phyloP scores from a whole-genome alignment of 2,888 invertebrate species.

The Argyresthia goedartella region DNA sequence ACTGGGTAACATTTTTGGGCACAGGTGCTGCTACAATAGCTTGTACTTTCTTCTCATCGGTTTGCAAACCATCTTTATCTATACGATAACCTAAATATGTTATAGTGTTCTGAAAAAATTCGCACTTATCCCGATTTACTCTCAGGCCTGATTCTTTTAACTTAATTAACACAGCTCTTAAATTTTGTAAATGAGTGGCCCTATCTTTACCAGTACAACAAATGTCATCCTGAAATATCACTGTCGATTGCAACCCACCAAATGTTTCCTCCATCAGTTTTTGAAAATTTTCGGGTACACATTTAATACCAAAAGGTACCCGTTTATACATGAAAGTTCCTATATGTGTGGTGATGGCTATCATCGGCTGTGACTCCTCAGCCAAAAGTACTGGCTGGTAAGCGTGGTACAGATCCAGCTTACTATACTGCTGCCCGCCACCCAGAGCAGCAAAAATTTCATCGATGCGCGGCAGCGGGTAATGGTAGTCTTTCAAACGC shows the following conservation, averaged over 20 bases:
- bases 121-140: slow-evolving; percentile 13
- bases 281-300: slow-evolving; percentile 19
- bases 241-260: slow-evolving; percentile 12
- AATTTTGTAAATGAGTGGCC: slow-evolving; percentile 10
- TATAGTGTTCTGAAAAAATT: slow-evolving; percentile 15
- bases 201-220: slow-evolving; percentile 13
- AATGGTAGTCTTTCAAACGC: slow-evolving; percentile 13
- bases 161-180: slow-evolving; percentile 13
- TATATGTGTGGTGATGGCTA: slow-evolving; percentile 17
- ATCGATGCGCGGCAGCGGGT: slow-evolving; percentile 15
- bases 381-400: slow-evolving; percentile 13
- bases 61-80: too few species aligned
- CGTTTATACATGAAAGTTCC: slow-evolving; percentile 15
- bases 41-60: too few species aligned
- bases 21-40: too few species aligned
- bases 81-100: slow-evolving; percentile 15
- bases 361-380: slow-evolving; percentile 13
- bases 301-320: slow-evolving; percentile 14
- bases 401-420: slow-evolving; percentile 17
- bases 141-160: slow-evolving; percentile 9
- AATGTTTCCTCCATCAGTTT: slow-evolving; percentile 18
- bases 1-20: too few species aligned
- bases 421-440: slow-evolving; percentile 16
- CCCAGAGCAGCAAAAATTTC: slow-evolving; percentile 12
- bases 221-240: slow-evolving; percentile 17